Percentiles rank a stretch among this genome's conserved stretches.
phyloP scores from a whole-genome alignment of 2,113 vertebrate species.

The Colistium nudipinnis region DNA sequence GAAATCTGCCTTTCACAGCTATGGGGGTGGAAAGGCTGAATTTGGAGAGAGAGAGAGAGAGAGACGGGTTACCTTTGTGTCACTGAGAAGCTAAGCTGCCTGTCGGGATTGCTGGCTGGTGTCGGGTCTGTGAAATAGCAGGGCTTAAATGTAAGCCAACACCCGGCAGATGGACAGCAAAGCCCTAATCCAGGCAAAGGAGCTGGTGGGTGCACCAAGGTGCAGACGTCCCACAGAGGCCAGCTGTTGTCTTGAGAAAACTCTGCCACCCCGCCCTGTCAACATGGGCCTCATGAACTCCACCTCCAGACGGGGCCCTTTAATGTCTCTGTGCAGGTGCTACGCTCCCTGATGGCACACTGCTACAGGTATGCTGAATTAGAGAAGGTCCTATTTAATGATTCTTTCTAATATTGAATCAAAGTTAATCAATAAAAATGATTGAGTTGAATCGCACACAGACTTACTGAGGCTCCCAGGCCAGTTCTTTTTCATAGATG shows the following conservation, averaged over 20 bases:
- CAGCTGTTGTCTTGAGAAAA: slow-evolving; percentile 69
- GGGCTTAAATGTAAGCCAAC: slow-evolving; percentile 76
- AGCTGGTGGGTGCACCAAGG: slow-evolving; percentile 73
- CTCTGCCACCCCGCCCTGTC: slow-evolving; percentile 38
- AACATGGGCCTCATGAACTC: slow-evolving; percentile 47
- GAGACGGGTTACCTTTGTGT: slow-evolving; percentile 71
- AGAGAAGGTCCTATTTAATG: neutral
- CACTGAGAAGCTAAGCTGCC: slow-evolving; percentile 66
- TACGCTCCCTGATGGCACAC: neutral
- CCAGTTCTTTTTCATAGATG: neutral
- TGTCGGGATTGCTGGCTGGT: slow-evolving; percentile 51
- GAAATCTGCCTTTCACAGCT: slow-evolving; percentile 40
- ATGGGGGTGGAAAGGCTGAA: slow-evolving; percentile 34
- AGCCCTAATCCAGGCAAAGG: slow-evolving; percentile 77
- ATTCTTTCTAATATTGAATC: neutral
- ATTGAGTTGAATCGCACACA: no score
- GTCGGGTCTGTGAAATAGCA: slow-evolving; percentile 71
- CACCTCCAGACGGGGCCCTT: slow-evolving; percentile 34
- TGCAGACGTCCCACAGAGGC: slow-evolving; percentile 68
- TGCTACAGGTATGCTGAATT: neutral
- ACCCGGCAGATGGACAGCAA: slow-evolving; percentile 78
- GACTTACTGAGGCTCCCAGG: no score
- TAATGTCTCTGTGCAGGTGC: slow-evolving; percentile 28
- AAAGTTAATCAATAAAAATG: neutral
- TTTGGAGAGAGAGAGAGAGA: slow-evolving; percentile 59